Evolutionary conservation across 2,797 vertebrate species (phyloP), one percentile per base, ranked within the genome.

Genomic region (Odontamblyopus rebecca): DNA sequence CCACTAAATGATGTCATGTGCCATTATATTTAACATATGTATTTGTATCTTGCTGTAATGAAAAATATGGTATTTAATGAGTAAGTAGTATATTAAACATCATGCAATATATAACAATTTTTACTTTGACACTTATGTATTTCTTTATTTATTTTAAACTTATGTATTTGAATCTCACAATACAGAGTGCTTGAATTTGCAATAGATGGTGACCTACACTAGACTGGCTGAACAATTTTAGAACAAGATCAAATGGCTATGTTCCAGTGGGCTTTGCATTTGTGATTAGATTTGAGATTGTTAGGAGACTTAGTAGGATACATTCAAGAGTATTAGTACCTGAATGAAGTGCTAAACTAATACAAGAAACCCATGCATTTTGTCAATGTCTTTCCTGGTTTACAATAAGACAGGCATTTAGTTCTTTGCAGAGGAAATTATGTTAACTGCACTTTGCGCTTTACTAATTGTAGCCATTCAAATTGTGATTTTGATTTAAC

Each of bases 1-100:
- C n/a, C 71, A 27, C 13, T 70, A n/a, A 83, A 74, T 72, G 27
- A 80, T 81, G 38, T 69, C 67, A 67, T 5, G 51, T 76, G 71
- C 68, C 29, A 19, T 68, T 67, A 67, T 75, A 73, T 79, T 8
- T 74, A 56, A 75, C 74, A 64, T 51, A 30, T 71, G 62, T 71
- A 29, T 54, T 57, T 54, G 53, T 23, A 7, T 9, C n/a, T n/a
- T 2, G 62, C 44, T 69, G 6, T 29, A 27, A 12, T 15, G 15
- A 15, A 12, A 27, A 2, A 29, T 15, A 29, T 27, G 32, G 2
- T 60, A 60, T 56, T 23, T 56, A 26, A 26, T 56, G n/a, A 56
- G 23, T 26, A 26, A 26, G 51, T 8, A 13, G 3, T 44, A 44
- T 44, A 44, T 44, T 44, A 44, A 44, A 44, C 41, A 44, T 44